Conservation (phyloP, 2,888 invertebrate genomes). For the Flexamia atlantica region DNA sequence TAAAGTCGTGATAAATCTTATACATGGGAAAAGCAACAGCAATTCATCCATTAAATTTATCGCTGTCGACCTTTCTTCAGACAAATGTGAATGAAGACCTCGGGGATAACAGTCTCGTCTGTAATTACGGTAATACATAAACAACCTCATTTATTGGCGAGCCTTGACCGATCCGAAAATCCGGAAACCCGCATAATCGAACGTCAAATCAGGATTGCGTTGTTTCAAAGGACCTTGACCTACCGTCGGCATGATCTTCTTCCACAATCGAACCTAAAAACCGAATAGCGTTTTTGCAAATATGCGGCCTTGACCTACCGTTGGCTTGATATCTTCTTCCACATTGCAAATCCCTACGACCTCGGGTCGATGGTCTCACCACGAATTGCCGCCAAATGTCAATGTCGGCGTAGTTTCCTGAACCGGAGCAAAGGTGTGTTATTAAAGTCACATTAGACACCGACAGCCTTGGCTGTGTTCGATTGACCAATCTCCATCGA, state of each 20-base stretch:
- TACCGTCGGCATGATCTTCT: too few species aligned
- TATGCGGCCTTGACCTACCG: background rate
- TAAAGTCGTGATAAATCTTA: background rate
- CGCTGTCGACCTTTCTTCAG: slow-evolving; percentile 1
- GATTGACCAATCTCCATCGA: slow-evolving; percentile 11
- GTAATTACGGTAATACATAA: slow-evolving; percentile 24
- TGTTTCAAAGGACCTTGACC: too few species aligned
- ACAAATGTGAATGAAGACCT: slow-evolving; percentile 29
- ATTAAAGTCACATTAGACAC: slow-evolving; percentile 27
- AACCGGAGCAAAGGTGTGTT: slow-evolving; percentile 21
- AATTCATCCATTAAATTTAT: background rate
- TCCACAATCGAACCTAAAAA: too few species aligned
- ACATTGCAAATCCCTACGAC: slow-evolving; percentile 3
- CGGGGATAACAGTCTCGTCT: background rate
- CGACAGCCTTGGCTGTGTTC: background rate
- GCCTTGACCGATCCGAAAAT: too few species aligned
- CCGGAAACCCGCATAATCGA: too few species aligned
- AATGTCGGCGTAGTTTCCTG: slow-evolving; percentile 24
- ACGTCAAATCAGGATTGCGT: too few species aligned
- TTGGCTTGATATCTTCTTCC: background rate
- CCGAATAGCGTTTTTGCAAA: slow-evolving; percentile 7
- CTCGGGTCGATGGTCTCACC: background rate
- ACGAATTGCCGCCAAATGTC: slow-evolving; percentile 13
- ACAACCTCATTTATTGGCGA: slow-evolving; percentile 11
- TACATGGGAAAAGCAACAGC: background rate